phyloP scores from a whole-genome alignment of 2,113 vertebrate species.

The Notarius quadriscutis region DNA sequence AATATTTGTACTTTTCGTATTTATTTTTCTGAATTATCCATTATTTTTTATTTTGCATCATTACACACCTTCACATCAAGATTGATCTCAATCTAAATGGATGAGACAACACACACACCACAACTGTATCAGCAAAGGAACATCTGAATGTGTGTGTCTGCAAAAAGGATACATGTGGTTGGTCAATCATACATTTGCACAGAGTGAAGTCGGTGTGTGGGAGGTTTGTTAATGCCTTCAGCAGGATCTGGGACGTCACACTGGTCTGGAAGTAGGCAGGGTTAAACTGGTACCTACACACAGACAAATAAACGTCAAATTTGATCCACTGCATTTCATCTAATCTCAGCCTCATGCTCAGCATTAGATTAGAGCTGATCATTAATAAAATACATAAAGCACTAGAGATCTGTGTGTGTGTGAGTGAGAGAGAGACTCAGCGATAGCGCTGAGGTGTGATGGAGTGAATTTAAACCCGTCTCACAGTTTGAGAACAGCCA shows the following conservation, averaged over 20 bases:
- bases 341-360: background rate
- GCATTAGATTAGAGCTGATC: background rate
- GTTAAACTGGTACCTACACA: slow-evolving; percentile 92
- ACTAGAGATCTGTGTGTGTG: background rate
- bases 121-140: background rate
- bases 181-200: slow-evolving; percentile 97
- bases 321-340: background rate
- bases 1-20: no score
- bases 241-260: slow-evolving; percentile 89
- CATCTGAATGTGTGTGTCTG: background rate
- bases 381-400: background rate
- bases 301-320: background rate
- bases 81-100: no score
- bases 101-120: no score
- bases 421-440: background rate
- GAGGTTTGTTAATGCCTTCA: slow-evolving; percentile 94
- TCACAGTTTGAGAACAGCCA: slow-evolving; percentile 90
- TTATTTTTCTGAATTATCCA: no score
- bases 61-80: no score
- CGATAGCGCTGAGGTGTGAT: background rate
- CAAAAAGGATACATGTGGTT: slow-evolving; percentile 86
- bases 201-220: slow-evolving; percentile 96
- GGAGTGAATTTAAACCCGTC: slow-evolving; percentile 50
- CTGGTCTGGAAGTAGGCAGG: slow-evolving; percentile 90
- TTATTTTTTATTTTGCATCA: no score